Evolutionary conservation across 2,888 invertebrate species (phyloP).

Genomic region (Dioctria linearis): DNA sequence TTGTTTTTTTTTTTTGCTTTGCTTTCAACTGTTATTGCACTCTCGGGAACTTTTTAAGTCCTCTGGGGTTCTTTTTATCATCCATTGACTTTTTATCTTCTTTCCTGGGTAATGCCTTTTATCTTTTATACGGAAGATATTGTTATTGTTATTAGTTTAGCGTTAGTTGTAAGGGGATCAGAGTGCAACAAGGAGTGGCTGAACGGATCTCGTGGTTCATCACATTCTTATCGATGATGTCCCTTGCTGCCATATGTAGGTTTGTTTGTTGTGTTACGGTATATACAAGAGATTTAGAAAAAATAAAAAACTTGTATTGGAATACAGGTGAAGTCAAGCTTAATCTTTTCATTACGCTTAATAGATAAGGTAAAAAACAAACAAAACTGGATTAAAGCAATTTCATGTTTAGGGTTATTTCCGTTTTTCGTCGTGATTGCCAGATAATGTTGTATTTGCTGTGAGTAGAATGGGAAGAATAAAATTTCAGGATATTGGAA

Average conservation of each 20-base stretch:
- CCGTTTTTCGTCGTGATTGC: too few species aligned
- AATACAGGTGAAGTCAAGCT: too few species aligned
- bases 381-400: too few species aligned
- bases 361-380: too few species aligned
- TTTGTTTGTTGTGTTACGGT: too few species aligned
- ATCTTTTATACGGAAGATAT: constrained; percentile 38
- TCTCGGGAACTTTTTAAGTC: constrained; percentile 35
- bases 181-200: constrained; percentile 47
- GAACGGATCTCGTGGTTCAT: constrained; percentile 30
- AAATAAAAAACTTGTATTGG: too few species aligned
- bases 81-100: constrained; percentile 37
- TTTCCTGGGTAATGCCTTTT: constrained; percentile 33
- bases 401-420: too few species aligned
- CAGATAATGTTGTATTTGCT: too few species aligned
- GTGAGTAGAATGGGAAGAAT: too few species aligned
- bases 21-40: constrained; percentile 35
- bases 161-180: constrained; percentile 32
- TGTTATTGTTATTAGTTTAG: constrained; percentile 51
- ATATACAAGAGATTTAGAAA: too few species aligned
- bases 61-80: constrained; percentile 45
- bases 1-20: background rate
- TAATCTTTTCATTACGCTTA: too few species aligned
- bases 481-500: too few species aligned
- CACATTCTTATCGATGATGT: constrained; percentile 45
- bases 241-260: background rate